A percentile compares a stretch with the other conserved stretches of the same genome.
These are phyloP conservation scores for Yponomeuta malinellus DNA, from an alignment of 2,888 invertebrate species.

Conservation along the genomic window DNA sequence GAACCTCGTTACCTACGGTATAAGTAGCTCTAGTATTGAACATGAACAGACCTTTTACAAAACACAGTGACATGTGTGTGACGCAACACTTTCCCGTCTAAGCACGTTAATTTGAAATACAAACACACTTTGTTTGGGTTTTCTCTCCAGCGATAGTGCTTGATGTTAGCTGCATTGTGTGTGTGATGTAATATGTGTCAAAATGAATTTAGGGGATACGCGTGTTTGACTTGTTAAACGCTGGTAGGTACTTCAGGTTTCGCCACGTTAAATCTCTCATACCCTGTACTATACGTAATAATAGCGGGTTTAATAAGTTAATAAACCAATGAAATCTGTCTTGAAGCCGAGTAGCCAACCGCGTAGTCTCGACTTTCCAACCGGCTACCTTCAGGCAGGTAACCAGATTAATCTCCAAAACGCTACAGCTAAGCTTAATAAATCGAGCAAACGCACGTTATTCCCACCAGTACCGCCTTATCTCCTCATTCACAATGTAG, in stretches of 20 bases:
- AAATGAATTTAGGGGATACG: neutral
- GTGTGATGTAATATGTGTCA: slow-evolving; percentile 1
- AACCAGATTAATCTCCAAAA: neutral
- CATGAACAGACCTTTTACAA: neutral
- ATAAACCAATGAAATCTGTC: too few relatives aligned
- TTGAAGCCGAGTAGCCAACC: neutral
- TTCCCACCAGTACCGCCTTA: neutral
- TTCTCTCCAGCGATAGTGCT: neutral
- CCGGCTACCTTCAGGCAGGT: neutral
- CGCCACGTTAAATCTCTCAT: too few relatives aligned
- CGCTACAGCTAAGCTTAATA: neutral
- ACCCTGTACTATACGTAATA: too few relatives aligned
- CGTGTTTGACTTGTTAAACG: neutral
- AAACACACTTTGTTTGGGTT: neutral
- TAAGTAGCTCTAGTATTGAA: too few relatives aligned
- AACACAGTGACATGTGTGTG: neutral
- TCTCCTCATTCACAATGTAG: neutral
- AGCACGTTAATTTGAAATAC: neutral
- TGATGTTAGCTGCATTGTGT: neutral
- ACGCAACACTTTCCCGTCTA: slow-evolving; percentile 1
- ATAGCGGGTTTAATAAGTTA: too few relatives aligned
- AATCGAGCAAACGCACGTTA: neutral
- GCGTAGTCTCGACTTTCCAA: neutral
- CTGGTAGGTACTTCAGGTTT: too few relatives aligned
- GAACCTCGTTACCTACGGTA: too few relatives aligned